Conservation (phyloP, 2,797 vertebrate species). For the Sternotherus odoratus region DNA sequence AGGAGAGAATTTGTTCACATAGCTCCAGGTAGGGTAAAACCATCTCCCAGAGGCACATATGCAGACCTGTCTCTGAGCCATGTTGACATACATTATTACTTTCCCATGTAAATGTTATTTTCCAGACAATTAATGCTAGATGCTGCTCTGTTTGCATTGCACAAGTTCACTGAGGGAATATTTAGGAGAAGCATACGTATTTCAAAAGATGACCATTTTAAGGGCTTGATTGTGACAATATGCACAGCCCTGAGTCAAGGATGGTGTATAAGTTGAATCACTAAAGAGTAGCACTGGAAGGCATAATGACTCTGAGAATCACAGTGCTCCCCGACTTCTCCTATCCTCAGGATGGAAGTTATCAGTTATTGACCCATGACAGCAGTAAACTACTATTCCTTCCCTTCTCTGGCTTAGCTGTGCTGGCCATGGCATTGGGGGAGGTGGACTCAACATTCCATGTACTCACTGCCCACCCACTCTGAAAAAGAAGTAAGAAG, state of each 20-base stretch:
- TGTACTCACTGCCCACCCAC: not conserved
- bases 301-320: not conserved
- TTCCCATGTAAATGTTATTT: not conserved
- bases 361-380: not conserved
- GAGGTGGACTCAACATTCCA: not conserved
- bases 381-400: not conserved
- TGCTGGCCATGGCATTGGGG: not conserved
- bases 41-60: not conserved
- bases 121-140: rapidly evolving
- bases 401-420: not conserved
- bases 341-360: not conserved
- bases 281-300: not conserved
- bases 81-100: rapidly evolving
- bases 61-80: not conserved
- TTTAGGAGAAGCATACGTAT: not conserved
- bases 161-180: rapidly evolving
- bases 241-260: not conserved
- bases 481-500: not conserved
- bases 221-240: not conserved
- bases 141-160: rapidly evolving
- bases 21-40: rapidly evolving
- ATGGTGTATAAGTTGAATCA: not conserved
- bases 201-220: not conserved
- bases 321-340: not conserved
- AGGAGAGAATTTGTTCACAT: not conserved